Base-by-base conservation (phyloP, 2,797 vertebrate genomes). In the Monodelphis domestica region DNA sequence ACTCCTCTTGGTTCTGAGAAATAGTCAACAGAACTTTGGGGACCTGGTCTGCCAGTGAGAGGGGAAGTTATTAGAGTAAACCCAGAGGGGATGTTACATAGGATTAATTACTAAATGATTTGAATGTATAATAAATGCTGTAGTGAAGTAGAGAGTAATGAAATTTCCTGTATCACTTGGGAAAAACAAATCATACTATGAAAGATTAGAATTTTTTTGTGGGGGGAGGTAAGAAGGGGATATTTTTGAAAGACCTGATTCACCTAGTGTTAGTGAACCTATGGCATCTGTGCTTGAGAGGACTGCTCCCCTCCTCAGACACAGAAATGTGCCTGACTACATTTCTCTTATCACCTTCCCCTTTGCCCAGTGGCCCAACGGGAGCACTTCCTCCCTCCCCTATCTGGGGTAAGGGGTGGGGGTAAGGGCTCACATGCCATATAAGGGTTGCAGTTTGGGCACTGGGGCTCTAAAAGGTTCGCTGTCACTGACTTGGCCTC, bases 31-130 rank as follows among this genome's bases (percentile, higher is more conserved):
- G 70, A 84, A 45, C 9, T 84, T 84, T 84, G 21, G 11, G 45
- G 10, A 3, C 38, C 9, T 45, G 24, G n/a, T 84, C 11, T 84
- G 38, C 9, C 45, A 45, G 12, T 4, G 12, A 4, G 38, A 84
- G 38, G 17, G 21, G 9, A 10, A 84, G 45, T 84, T 84, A 10
- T 84, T 26, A 50, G 21, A 50, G 38, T 50, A 7, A 78, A 26
- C 21, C 21, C 21, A 78, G 70, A 45, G 21, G 38, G 38, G 7
- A 7, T 63, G 28, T 52, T 95, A 38, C 91, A 90, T 57, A 54
- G 52, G 28, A 94, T 92, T 90, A 90, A 95, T 89, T 92, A 28
- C 63, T 53, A 91, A 56, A 53, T 91, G 57, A 90, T 57, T 93
- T 93, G 90, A 26, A 38, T 52, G 94, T 52, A 59, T 90, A 93